Percentiles rank a stretch among this genome's conserved stretches.
These are phyloP conservation scores for Kryphioiulus occultus DNA, from an alignment of 2,888 invertebrate species.

Conservation along the genomic window DNA sequence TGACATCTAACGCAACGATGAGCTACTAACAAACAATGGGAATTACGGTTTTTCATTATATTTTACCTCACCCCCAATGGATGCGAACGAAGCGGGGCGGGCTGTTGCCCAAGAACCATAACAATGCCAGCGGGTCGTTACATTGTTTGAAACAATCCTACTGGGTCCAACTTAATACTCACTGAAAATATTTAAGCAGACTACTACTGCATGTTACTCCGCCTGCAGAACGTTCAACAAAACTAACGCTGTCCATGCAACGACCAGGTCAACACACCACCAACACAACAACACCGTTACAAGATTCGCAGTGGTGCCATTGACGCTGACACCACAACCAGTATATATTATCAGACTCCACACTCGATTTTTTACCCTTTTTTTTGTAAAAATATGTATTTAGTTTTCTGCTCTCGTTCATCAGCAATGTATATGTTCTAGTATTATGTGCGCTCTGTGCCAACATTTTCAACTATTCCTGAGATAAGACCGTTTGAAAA, in stretches of 20 bases:
- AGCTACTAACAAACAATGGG: constrained; percentile 6
- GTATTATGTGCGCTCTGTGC: constrained; percentile 20
- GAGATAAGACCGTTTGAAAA: neutral
- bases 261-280: neutral
- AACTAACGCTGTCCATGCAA: neutral
- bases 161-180: neutral
- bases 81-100: neutral
- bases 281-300: neutral
- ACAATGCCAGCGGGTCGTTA: neutral
- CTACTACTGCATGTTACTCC: neutral
- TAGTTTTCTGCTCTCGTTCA: neutral
- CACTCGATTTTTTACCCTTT: neutral
- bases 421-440: constrained; percentile 10
- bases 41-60: constrained; percentile 20
- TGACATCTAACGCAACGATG: constrained; percentile 37
- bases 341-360: neutral
- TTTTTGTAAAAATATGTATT: neutral
- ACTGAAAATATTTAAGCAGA: neutral
- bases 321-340: neutral
- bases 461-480: constrained; percentile 28
- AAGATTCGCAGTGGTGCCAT: neutral
- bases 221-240: neutral
- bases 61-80: constrained; percentile 6
- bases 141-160: neutral
- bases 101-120: no score